Evolutionary conservation across 1,140 invertebrate species (phyloP), one percentile per base, ranked within the genome.

Genomic region (Euwallacea similis): DNA sequence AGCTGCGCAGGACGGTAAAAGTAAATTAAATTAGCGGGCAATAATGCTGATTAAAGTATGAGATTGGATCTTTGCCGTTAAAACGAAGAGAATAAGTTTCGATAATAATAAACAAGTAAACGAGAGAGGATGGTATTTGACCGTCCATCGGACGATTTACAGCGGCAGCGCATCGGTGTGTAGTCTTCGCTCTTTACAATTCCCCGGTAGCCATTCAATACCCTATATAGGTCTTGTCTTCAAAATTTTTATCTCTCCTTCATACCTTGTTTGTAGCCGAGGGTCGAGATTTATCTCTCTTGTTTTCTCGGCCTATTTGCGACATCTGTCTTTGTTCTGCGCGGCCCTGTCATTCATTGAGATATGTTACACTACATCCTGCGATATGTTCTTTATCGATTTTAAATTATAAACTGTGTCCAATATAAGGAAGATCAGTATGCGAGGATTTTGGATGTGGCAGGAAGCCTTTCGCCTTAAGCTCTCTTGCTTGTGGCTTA

Each of bases 241-340:
- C 75, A 76, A 78, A 79, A 78, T 76, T 79, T 79, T 79, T 79
- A 78, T 78, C 77, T 76, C 74, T 77, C 76, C 73, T 74, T 75
- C 77, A 75, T 75, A 75, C 78, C 78, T 77, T 79, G 77, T 78
- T 78, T 78, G 78, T 78, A 78, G 73, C 74, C 74, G 73, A 71
- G 75, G 73, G 69, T 72, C 73, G 69, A 76, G 76, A 78, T 78
- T 78, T 78, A 78, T 78, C 64, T 71, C 43, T 50, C 68, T 43
- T 75, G 73, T 75, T 69, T 64, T 42, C 54, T 72, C 46, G 56
- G 66, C 69, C 65, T 71, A 69, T 74, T 72, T 72, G 70, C 73
- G 69, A 72, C 69, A 71, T 65, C 69, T 63, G 66, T 74, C 73
- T 69, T 69, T 63, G 66, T 70, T 69, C 43, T 70, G 68, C 72